Evolutionary conservation across 2,113 vertebrate genomes (phyloP), one percentile per base, ranked within the genome.

Genomic region (Odobenus rosmarus): DNA sequence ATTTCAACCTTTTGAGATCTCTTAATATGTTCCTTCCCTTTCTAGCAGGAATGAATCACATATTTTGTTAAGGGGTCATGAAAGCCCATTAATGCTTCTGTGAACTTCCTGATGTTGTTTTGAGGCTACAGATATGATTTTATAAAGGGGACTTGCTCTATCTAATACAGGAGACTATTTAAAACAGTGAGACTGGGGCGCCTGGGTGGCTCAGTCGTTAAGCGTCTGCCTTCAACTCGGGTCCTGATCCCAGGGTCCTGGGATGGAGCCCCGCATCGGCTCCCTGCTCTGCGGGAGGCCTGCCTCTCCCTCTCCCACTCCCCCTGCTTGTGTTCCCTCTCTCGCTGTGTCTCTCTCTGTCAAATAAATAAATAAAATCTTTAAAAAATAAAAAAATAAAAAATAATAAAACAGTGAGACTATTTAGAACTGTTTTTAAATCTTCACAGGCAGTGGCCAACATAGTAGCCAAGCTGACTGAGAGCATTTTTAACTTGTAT

Each of bases 361-460:
- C 39, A 39, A 39, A 39, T 39, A 39, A 39, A 39, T 39, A 39
- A 39, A 39, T 39, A 39, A 39, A 39, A 39, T 39, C 39, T 39
- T 39, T 39, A 39, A 39, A 39, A 39, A 39, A 39, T 39, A 39
- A 39, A 39, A 39, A 39, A 39, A 39, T 39, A 39, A 39, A 39
- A 39, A 39, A 39, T 39, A 39, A 39, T 39, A 61, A 92, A 93
- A 96, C 26, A 2, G 10, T 77, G 39, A 96, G 67, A 89, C 14
- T 86, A 85, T 72, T 88, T 85, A 61, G 53, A 96, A 95, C 88
- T 94, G 88, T 61, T 96, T 97, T 94, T 84, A 95, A 96, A 94
- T 64, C 64, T 94, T 88, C 53, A 93, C 24, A 97, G 64, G 26
- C 71, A 96, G 71, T 95, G 51, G 62, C 42, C 91, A 91, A 77